phyloP scores from a whole-genome alignment of 35 echinoderm and acorn worm genomes.

The Apostichopus californicus region DNA sequence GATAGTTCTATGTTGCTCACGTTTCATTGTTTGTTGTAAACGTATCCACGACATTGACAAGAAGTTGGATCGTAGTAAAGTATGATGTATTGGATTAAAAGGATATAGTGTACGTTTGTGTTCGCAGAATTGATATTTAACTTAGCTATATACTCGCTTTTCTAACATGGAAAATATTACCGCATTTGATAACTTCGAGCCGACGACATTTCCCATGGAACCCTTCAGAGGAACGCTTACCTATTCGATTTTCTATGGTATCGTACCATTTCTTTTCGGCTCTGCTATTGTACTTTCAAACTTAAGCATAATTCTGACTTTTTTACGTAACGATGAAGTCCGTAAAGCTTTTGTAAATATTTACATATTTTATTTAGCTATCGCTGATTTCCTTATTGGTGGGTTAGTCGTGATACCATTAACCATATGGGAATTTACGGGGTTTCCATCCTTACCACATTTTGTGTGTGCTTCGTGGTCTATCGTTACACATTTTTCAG shows the following conservation, averaged over 20 bases:
- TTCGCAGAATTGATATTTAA: no score
- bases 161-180: not conserved
- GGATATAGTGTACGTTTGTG: no score
- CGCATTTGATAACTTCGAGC: not conserved
- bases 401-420: not conserved
- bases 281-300: not conserved
- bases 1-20: no score
- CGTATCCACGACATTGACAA: no score
- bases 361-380: slow-evolving; percentile 19
- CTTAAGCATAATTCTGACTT: not conserved
- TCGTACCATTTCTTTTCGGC: not conserved
- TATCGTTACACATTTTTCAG: not conserved
- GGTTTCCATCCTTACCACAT: not conserved
- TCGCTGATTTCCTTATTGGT: not conserved
- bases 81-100: no score
- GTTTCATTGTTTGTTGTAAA: no score
- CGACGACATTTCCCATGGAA: not conserved
- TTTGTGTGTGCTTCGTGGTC: not conserved
- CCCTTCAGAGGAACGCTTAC: not conserved
- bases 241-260: not conserved
- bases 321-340: not conserved
- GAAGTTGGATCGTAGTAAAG: no score
- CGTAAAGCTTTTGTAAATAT: not conserved
- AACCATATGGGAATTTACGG: not conserved
- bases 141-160: not conserved